Evolutionary conservation across 1,140 invertebrate genomes (phyloP).

Genomic region (Dreissena rostriformis): DNA sequence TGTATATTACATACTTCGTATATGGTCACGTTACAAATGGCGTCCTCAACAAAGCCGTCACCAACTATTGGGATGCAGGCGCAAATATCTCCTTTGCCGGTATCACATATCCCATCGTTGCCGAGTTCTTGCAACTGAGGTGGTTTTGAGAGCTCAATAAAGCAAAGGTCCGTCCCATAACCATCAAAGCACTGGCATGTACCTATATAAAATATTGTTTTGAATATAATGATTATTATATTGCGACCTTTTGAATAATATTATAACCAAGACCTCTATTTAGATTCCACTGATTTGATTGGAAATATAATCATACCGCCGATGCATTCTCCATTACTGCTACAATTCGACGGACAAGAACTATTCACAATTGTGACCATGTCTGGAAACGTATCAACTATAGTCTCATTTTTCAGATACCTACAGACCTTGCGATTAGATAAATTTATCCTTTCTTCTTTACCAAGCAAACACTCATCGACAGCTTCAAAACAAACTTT

Average conservation of each 20-base stretch:
- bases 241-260: neutral
- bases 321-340: slow-evolving; percentile 20
- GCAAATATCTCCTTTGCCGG: slow-evolving; percentile 1
- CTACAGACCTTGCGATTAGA: too few species aligned
- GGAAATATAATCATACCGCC: neutral
- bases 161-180: slow-evolving; percentile 32
- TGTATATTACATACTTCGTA: slow-evolving; percentile 6
- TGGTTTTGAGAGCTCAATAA: neutral
- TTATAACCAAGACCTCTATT: neutral
- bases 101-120: slow-evolving; percentile 21
- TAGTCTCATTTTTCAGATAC: slow-evolving; percentile 8
- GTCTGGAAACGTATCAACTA: slow-evolving; percentile 16
- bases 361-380: neutral
- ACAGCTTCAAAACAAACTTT: too few species aligned
- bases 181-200: slow-evolving; percentile 5
- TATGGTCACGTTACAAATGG: slow-evolving; percentile 2
- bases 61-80: slow-evolving; percentile 31
- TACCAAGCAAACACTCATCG: too few species aligned
- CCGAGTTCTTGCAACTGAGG: slow-evolving; percentile 2
- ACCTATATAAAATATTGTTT: neutral
- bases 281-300: neutral
- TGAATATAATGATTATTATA: neutral
- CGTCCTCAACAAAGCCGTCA: slow-evolving; percentile 21
- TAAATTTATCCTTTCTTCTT: too few species aligned
- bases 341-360: slow-evolving; percentile 29